Base-by-base conservation (phyloP, 2,113 vertebrate species). In the Ptilorrhoa leucosticta region DNA sequence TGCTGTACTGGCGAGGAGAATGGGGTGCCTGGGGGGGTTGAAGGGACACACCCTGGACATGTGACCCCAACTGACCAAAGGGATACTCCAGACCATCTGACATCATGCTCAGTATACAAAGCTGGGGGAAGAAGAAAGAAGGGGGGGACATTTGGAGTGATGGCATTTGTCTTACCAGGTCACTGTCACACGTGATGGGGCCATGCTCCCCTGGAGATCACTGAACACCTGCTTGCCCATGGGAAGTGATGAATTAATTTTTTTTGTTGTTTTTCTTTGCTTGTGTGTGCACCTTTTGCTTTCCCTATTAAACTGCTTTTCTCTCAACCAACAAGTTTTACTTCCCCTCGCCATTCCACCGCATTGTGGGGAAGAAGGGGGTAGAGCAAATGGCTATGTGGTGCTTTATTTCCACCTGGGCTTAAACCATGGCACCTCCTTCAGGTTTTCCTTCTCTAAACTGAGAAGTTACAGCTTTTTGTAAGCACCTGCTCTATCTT, bases 161-260 rank as follows among this genome's bases (percentile, higher is more conserved):
- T 45, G 16, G 13, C 2, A 2, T 60, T 53, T 47, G 16, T 82
- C 30, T 60, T 60, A 24, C 13, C 45, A 60, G 14, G 16, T 60
- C 7, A 26, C 45, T 6, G 9, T 66, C 24, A 26, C 4, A 20
- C 0, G 0, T 40, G n/a, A 39, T 40, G 23, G 33, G 6, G 11
- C 19, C 0, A 0, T n/a, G n/a, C 6, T 75, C 2, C n/a, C 11
- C 37, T 40, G 20, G 45, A 60, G 13, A 39, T 45, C 28, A 9
- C 39, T 53, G 53, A 75, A 53, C 20, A 21, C 16, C 69, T 53
- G 6, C 39, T 37, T 68, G 24, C 28, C 53, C 26, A 27, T 45
- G 20, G 16, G 9, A 68, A 73, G 30, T 45, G 9, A 9, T 68
- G 27, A 11, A 39, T 42, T 64, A 40, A 51, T 24, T 33, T 13